phyloP scores from a whole-genome alignment of 2,888 invertebrate genomes.

The Pollenia griseotomentosa region DNA sequence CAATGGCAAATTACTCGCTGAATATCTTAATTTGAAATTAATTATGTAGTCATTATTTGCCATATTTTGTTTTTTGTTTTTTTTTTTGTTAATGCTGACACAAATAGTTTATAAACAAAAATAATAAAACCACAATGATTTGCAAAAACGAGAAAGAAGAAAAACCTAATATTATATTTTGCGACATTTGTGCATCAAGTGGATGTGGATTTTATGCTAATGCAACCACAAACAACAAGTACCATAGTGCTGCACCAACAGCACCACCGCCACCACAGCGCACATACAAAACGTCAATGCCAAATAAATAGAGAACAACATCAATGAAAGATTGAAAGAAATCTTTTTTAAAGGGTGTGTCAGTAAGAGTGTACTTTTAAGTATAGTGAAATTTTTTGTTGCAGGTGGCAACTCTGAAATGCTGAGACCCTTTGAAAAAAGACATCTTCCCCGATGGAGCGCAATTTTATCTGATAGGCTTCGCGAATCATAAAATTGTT shows the following conservation, averaged over 20 bases:
- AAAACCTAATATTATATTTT: slow-evolving; percentile 26
- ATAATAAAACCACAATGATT: slow-evolving; percentile 4
- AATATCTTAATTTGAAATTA: neutral
- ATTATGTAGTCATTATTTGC: slow-evolving; percentile 28
- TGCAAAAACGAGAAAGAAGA: neutral
- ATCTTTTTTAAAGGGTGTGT: too few relatives aligned
- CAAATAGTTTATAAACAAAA: slow-evolving; percentile 14
- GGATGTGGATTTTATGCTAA: slow-evolving; percentile 46
- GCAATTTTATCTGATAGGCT: too few relatives aligned
- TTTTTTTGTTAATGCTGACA: slow-evolving; percentile 30
- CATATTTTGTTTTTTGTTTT: slow-evolving; percentile 28
- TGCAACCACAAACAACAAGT: slow-evolving; percentile 19
- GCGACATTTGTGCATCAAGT: slow-evolving; percentile 54
- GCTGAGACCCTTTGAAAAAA: too few relatives aligned
- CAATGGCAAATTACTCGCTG: neutral
- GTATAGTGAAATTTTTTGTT: too few relatives aligned
- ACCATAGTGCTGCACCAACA: neutral
- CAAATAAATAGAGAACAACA: slow-evolving; percentile 31
- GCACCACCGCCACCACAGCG: neutral
- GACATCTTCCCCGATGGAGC: too few relatives aligned
- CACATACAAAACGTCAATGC: slow-evolving; percentile 33
- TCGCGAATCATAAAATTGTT: too few relatives aligned
- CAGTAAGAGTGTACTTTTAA: too few relatives aligned
- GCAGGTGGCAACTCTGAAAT: too few relatives aligned
- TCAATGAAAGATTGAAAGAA: slow-evolving; percentile 32